Evolutionary conservation across 1,140 invertebrate genomes (phyloP).

Genomic region (Drosophila bifasciata): DNA sequence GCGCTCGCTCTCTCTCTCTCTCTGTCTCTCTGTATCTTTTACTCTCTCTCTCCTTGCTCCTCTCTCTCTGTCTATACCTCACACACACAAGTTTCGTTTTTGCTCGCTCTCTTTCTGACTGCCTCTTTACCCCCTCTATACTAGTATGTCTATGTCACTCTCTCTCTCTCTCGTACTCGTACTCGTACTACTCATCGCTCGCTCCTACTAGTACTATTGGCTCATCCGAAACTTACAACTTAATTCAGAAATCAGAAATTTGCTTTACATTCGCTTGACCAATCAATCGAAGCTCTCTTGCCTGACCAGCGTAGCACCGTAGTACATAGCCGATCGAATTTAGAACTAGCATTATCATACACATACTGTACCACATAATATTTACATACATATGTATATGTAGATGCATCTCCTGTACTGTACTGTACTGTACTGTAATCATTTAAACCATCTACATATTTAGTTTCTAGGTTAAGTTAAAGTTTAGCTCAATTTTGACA

Average conservation of each 20-base stretch:
- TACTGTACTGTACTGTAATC: slow-evolving; percentile 10
- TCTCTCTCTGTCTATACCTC: slow-evolving; percentile 19
- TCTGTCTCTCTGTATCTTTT: slow-evolving; percentile 28
- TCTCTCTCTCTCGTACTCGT: slow-evolving; percentile 20
- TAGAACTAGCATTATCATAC: slow-evolving; percentile 23
- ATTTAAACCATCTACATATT: slow-evolving; percentile 24
- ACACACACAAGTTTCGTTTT: slow-evolving; percentile 13
- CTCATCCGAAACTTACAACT: slow-evolving; percentile 1
- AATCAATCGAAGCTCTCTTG: slow-evolving; percentile 26
- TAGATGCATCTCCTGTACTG: neutral
- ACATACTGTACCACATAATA: no score
- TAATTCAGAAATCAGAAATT: slow-evolving; percentile 15
- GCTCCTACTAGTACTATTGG: slow-evolving; percentile 26
- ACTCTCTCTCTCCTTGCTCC: slow-evolving; percentile 12
- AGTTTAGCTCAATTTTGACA: slow-evolving; percentile 26
- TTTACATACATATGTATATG: slow-evolving; percentile 2
- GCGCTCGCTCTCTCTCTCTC: slow-evolving; percentile 25
- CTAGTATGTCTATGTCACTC: slow-evolving; percentile 17
- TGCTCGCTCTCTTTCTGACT: slow-evolving; percentile 10
- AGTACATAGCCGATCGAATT: slow-evolving; percentile 32
- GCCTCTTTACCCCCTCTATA: slow-evolving; percentile 18
- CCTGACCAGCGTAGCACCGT: slow-evolving; percentile 38
- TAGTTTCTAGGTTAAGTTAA: slow-evolving; percentile 50
- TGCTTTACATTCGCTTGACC: slow-evolving; percentile 28
- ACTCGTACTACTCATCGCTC: slow-evolving; percentile 35